A percentile compares a stretch with the other conserved stretches of the same genome.
phyloP scores from a whole-genome alignment of 2,797 vertebrate genomes.

The Decapterus maruadsi region DNA sequence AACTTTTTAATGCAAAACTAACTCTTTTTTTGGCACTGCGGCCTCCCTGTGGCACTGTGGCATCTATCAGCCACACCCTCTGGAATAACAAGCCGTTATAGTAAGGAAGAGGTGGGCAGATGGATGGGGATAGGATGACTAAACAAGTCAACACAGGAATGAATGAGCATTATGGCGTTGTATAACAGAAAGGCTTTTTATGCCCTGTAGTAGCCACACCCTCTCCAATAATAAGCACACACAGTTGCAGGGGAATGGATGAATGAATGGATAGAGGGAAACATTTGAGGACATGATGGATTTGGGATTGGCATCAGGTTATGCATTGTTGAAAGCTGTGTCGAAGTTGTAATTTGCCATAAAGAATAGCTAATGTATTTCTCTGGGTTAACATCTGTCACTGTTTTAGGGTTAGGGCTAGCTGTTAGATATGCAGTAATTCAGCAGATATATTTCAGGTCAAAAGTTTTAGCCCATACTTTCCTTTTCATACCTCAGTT shows the following conservation, averaged over 20 bases:
- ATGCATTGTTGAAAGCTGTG: constrained; percentile 15
- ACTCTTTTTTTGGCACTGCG: constrained; percentile 29
- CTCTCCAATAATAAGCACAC: constrained; percentile 55
- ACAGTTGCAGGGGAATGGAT: constrained; percentile 27
- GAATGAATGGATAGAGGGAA: constrained; percentile 53
- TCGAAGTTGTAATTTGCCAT: constrained; percentile 33
- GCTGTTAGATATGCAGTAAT: not conserved
- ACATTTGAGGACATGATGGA: constrained; percentile 27
- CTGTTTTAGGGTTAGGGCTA: not conserved
- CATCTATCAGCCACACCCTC: constrained; percentile 67
- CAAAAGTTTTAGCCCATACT: not conserved
- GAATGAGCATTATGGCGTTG: constrained; percentile 55
- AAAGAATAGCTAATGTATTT: constrained; percentile 17
- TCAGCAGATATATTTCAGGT: not conserved
- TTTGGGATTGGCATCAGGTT: constrained; percentile 46
- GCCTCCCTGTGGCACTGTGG: constrained; percentile 45
- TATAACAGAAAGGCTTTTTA: constrained; percentile 62
- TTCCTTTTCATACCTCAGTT: not conserved
- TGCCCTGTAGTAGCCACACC: constrained; percentile 56
- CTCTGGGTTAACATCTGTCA: not conserved
- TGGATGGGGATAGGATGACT: constrained; percentile 63
- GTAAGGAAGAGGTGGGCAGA: constrained; percentile 34
- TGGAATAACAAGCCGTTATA: constrained; percentile 63
- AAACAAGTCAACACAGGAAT: constrained; percentile 62
- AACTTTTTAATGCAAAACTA: constrained; percentile 41